Evolutionary conservation across 2,113 vertebrate species (phyloP), one percentile per base, ranked within the genome.

Genomic region (Plectropomus leopardus): DNA sequence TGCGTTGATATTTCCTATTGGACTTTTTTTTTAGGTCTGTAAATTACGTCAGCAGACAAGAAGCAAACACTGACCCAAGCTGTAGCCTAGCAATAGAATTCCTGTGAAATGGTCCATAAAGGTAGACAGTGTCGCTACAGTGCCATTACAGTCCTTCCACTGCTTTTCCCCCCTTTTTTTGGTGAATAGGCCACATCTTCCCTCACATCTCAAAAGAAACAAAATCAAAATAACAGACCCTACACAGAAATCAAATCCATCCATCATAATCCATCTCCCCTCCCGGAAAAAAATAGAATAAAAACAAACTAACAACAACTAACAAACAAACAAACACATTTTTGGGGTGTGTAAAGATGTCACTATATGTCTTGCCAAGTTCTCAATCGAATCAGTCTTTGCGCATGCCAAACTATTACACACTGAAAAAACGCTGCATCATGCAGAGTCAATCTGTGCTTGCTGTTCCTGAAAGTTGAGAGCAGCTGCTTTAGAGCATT

Each of bases 401-500:
- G 11, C 17, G 10, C 9, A 64, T 10, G 10, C 10, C 36, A 40
- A 40, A 40, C 24, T 61, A 5, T 19, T 17, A 44, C 17, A 76
- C 57, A 28, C 15, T 17, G 2, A 2, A 2, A 58, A 72, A 42
- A 72, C 0, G 1, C 54, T 67, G 40, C 55, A 57, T 71, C 13
- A 58, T 65, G 50, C 51, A 32, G 36, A 42, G 17, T 58, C 68
- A 23, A 70, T 63, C 24, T 66, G 44, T 11, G 24, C 17, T 57
- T 44, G 16, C 26, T 68, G 59, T 51, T 77, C 28, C 17, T 64
- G 24, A 47, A 70, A 26, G n/a, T 23, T 32, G 45, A 44, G 21
- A 24, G 50, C 19, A n/a, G 75, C 66, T 59, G 6, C 8, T 63
- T 45, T 48, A 14, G 36, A 47, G 24, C 67, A 68, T 80, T 68